These are phyloP conservation scores for Macrobrachium nipponense DNA, from an alignment of 1,140 invertebrate genomes.

Conservation along the genomic window DNA sequence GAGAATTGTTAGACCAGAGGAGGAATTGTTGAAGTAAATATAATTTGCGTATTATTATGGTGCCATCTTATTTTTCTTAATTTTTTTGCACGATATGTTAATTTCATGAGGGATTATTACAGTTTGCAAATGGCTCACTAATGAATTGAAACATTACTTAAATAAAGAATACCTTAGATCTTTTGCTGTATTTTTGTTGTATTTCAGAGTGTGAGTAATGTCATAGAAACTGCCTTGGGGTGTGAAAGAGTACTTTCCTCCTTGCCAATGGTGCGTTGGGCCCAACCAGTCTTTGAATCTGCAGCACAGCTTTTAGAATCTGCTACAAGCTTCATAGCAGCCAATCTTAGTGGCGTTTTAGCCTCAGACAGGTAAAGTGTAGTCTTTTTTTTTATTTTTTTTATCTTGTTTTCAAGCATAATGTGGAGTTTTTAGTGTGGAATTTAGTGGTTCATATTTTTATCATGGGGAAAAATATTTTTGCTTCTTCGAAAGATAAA, in stretches of 20 bases:
- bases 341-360: constrained; percentile 77
- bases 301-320: constrained; percentile 78
- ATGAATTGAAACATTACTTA: not conserved
- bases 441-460: not conserved
- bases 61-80: no score
- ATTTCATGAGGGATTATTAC: no score
- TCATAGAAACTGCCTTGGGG: constrained; percentile 77
- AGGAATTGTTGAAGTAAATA: no score
- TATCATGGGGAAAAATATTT: not conserved
- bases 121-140: not conserved
- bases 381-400: not conserved
- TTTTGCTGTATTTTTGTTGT: constrained; percentile 24
- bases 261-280: constrained; percentile 79
- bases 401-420: not conserved
- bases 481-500: no score
- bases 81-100: no score
- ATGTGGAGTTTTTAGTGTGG: not conserved
- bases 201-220: constrained; percentile 74
- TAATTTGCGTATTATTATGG: no score
- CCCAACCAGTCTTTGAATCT: constrained; percentile 77
- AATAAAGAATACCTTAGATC: constrained; percentile 37
- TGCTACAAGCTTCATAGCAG: constrained; percentile 75
- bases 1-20: not conserved
- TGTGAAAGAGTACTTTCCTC: constrained; percentile 79
- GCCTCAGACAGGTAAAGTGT: constrained; percentile 71